Base-by-base conservation (phyloP, 2,888 invertebrate species). In the Diaperis boleti region DNA sequence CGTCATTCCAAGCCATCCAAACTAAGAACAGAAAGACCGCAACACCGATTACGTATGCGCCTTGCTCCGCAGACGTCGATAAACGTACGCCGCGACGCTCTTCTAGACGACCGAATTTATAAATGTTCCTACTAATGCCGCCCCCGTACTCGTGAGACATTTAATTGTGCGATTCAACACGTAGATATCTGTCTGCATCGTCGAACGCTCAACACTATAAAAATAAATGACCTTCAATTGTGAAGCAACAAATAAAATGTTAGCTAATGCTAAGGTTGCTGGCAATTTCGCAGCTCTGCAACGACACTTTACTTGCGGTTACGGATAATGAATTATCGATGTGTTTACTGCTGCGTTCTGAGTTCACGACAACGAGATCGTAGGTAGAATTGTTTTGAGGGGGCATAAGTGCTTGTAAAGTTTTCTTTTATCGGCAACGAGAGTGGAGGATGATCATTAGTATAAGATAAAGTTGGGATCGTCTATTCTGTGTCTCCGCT, bases 181-280 rank as follows among this genome's bases (percentile, higher is more conserved):
- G 47, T 57, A 57, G 45, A 56, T 56, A 42, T 54, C 54, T 13
- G 33, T 44, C 45, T 47, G 13, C 37, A 50, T 11, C 33, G 20
- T 20, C 49, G 17, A 13, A 33, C 47, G 47, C 11, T 44, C 26
- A 41, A 59, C 42, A 37, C 41, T 50, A 18, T 37, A 52, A 52
- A 60, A 60, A 60, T 60, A 60, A 44, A 44, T 18, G 59, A 29
- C 59, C 59, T 60, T 60, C 59, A 52, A 52, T 60, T 14, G 26
- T 52, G 15, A 52, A 60, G 42, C 52, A 52, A 35, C 59, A 60
- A 60, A 57, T 45, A 57, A 57, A 52, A 45, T 14, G 57, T 35
- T 35, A 37, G 57, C 49, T 49, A 59, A 39, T 41, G 59, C 49
- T 41, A 59, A 49, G 49, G 49, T 49, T 54, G 54, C 41, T 20